Base-by-base conservation (phyloP, 2,888 invertebrate species). In the Phrixothrix hirtus region DNA sequence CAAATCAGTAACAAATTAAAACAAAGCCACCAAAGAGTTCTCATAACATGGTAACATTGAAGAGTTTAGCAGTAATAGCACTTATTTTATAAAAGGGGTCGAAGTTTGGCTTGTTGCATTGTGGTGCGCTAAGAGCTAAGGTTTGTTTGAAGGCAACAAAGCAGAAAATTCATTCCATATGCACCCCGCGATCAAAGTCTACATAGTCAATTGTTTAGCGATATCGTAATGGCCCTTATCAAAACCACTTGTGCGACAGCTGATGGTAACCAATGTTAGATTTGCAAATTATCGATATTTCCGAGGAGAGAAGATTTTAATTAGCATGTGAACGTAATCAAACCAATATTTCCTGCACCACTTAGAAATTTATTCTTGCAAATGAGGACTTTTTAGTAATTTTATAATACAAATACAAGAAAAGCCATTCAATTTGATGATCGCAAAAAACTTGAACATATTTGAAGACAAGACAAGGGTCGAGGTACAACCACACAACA, bases 141-240 rank as follows among this genome's bases (percentile, higher is more conserved):
- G 63, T 63, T 71, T 72, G 72, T 73, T 69, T 66, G 64, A 67
- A 70, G 71, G 72, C 61, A 73, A 73, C 72, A 73, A 73, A 70
- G 70, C 70, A 67, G 61, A 64, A 71, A 71, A 71, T 69, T 65
- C 65, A 63, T 60, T 61, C 63, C 59, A 61, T 61, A 67, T 61
- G 62, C 59, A 61, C 58, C 60, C 61, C 53, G 61, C 64, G 63
- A 66, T 65, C 62, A 62, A 63, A 66, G 65, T 64, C 66, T 67
- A 59, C 62, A 65, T 69, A 70, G 71, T 71, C 71, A 71, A 71
- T 70, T 70, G 69, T 71, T 64, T 66, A 58, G 57, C 62, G 55
- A 64, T 59, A 62, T 48, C 27, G 53, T 55, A 61, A 57, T 57
- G 55, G 55, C 48, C 21, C 61, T 61, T 55, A 39, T 49, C 29